Percentiles rank a stretch among this genome's conserved stretches.
Evolutionary conservation across 2,797 vertebrate species (phyloP).

Genomic region (Zalophus californianus): DNA sequence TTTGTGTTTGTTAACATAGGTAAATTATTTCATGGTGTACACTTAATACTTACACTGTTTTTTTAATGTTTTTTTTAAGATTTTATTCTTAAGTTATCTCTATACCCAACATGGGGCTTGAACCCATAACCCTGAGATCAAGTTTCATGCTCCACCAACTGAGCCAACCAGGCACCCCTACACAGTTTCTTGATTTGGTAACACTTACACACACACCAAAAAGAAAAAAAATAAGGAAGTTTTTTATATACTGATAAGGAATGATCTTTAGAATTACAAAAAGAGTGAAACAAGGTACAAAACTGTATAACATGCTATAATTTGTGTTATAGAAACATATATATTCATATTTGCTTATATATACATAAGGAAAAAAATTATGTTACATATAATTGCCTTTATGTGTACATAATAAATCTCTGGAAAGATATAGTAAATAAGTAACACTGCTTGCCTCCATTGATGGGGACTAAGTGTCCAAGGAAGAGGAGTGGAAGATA

Average conservation of each 20-base stretch:
- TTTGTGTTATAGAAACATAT: not conserved
- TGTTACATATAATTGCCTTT: not conserved
- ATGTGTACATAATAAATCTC: not conserved
- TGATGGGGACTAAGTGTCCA: not conserved
- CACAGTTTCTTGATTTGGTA: not conserved
- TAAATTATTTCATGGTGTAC: not conserved
- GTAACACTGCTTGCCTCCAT: not conserved
- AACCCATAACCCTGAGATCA: not conserved
- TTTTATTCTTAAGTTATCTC: not conserved
- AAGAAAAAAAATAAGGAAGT: not conserved
- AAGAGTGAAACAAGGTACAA: not conserved
- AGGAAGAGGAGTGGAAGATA: not conserved
- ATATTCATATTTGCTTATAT: not conserved
- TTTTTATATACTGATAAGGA: not conserved
- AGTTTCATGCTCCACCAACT: not conserved
- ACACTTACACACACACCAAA: not conserved
- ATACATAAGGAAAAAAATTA: not conserved
- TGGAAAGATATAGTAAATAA: not conserved
- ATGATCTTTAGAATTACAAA: not conserved
- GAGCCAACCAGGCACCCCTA: not conserved
- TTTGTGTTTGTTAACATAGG: not conserved
- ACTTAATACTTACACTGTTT: not conserved
- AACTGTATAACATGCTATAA: not conserved
- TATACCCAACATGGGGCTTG: not conserved
- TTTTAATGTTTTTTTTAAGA: not conserved